phyloP scores from a whole-genome alignment of 2,888 invertebrate genomes.

The Gryllus longicercus region DNA sequence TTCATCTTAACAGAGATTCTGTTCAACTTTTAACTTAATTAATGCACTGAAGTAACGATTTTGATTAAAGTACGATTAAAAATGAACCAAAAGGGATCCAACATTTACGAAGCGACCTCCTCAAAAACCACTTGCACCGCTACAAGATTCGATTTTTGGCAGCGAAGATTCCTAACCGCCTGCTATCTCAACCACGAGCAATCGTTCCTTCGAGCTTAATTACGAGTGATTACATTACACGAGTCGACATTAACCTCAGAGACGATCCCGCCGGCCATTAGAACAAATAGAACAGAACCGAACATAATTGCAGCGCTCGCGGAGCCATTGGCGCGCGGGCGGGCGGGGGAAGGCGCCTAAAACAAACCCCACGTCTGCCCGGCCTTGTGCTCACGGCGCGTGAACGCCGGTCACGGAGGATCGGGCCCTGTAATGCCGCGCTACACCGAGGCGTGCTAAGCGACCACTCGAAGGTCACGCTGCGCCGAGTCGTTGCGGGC shows the following conservation, averaged over 20 bases:
- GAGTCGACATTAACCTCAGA: neutral
- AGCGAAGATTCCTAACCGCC: too few relatives aligned
- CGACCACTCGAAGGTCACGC: neutral
- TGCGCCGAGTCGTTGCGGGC: neutral
- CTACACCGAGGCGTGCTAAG: neutral
- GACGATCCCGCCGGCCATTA: neutral
- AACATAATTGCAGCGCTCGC: neutral
- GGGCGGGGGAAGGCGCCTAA: neutral
- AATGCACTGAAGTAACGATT: too few relatives aligned
- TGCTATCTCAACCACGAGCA: too few relatives aligned
- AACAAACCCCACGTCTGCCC: neutral
- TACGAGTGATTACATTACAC: neutral
- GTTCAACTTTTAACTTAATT: too few relatives aligned
- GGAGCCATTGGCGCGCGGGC: neutral
- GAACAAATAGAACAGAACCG: slow-evolving; percentile 6
- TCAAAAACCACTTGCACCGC: too few relatives aligned
- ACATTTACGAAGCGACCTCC: too few relatives aligned
- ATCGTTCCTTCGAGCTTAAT: neutral
- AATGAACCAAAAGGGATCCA: too few relatives aligned
- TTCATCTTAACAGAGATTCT: too few relatives aligned
- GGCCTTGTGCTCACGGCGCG: slow-evolving; percentile 2
- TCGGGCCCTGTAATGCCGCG: neutral
- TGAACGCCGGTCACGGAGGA: slow-evolving; percentile 1
- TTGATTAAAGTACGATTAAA: too few relatives aligned
- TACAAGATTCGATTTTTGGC: too few relatives aligned